Evolutionary conservation across 1,140 invertebrate species (phyloP).

Genomic region (Bactericera cockerelli): DNA sequence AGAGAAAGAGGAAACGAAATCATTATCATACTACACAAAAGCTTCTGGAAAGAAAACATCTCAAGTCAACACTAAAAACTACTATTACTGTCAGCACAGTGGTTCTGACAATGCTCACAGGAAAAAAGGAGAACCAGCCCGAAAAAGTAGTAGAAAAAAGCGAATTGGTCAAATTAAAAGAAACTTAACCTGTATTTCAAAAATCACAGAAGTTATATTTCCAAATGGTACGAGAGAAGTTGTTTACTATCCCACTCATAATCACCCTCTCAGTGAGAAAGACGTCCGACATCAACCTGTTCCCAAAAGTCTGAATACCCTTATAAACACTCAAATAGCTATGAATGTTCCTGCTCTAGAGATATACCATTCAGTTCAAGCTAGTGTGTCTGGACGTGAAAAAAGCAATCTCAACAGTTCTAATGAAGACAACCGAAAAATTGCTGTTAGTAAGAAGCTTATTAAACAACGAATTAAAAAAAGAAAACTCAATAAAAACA

Average conservation of each 20-base stretch:
- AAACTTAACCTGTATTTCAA: background rate
- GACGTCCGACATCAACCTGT: slow-evolving; percentile 1
- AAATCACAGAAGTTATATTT: background rate
- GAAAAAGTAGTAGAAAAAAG: background rate
- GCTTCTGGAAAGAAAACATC: background rate
- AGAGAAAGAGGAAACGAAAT: background rate
- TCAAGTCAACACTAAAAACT: background rate
- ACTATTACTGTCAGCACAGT: slow-evolving; percentile 9
- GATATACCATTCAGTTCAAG: background rate
- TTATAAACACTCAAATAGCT: background rate
- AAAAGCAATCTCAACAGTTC: background rate
- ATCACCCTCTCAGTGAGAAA: background rate
- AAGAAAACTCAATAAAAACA: background rate
- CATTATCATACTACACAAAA: slow-evolving; percentile 1
- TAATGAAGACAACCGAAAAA: background rate
- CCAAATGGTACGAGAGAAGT: background rate
- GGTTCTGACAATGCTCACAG: background rate
- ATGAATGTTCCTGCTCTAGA: background rate
- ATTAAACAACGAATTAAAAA: background rate
- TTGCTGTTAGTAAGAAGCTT: background rate
- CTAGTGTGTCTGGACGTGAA: background rate
- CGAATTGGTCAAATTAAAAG: background rate
- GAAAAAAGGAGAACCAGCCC: background rate
- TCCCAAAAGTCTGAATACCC: background rate
- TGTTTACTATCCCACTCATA: slow-evolving; percentile 10